These are phyloP conservation scores for Heterohyrax brucei DNA, from an alignment of 2,797 vertebrate genomes.

Conservation along the genomic window DNA sequence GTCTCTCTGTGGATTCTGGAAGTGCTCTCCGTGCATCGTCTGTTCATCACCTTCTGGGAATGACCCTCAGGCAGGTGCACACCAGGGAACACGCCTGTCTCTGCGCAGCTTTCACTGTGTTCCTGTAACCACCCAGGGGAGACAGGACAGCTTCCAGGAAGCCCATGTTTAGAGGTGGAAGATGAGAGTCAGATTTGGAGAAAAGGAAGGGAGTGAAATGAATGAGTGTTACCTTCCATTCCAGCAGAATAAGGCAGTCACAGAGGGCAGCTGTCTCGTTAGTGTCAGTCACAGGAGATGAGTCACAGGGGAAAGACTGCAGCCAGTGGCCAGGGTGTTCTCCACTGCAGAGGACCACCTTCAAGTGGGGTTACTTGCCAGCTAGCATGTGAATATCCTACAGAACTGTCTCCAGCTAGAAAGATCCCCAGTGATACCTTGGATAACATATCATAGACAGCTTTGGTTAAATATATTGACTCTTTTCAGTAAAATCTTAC, in stretches of 20 bases:
- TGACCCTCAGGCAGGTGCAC: not conserved
- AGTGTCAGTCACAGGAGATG: not conserved
- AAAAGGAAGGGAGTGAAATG: not conserved
- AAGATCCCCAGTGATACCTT: not conserved
- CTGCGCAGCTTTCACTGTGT: not conserved
- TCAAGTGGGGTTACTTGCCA: not conserved
- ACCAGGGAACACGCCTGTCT: too few species aligned
- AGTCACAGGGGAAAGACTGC: rapidly evolving
- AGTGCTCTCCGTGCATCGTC: not conserved
- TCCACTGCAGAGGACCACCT: too few species aligned
- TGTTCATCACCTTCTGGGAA: not conserved
- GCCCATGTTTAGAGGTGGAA: not conserved
- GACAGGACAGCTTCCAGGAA: not conserved
- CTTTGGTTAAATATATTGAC: not conserved
- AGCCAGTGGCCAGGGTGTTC: not conserved
- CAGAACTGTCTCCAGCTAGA: not conserved
- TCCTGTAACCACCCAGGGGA: not conserved
- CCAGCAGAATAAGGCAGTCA: not conserved
- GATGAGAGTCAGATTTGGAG: not conserved
- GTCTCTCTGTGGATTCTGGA: not conserved
- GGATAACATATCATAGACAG: too few species aligned
- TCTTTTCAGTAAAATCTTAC: not conserved
- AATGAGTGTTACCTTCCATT: not conserved
- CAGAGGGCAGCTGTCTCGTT: not conserved
- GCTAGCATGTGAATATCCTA: not conserved